phyloP scores from a whole-genome alignment of 2,888 invertebrate genomes.

The Mystacides longicornis region DNA sequence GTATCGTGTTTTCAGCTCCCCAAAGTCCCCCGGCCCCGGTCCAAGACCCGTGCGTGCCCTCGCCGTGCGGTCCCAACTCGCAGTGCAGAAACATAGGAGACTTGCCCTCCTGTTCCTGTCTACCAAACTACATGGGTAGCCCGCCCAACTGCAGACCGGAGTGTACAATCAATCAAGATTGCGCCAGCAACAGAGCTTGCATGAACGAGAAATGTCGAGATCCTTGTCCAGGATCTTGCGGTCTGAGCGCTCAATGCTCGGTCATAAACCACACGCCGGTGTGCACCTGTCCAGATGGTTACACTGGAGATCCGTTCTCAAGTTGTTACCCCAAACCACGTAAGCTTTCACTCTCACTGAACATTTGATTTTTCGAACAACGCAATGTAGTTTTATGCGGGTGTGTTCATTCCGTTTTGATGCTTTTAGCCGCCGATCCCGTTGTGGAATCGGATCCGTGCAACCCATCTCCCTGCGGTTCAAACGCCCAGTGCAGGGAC shows the following conservation, averaged over 20 bases:
- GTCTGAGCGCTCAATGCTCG: constrained; percentile 48
- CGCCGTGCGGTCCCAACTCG: constrained; percentile 60
- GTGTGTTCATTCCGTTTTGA: too few relatives aligned
- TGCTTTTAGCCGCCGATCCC: constrained; percentile 36
- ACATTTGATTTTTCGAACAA: background rate
- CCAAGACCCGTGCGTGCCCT: constrained; percentile 58
- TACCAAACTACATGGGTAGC: constrained; percentile 52
- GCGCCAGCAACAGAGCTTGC: constrained; percentile 57
- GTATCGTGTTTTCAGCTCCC: constrained; percentile 40
- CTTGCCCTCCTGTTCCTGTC: constrained; percentile 56
- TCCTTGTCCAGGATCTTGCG: constrained; percentile 64
- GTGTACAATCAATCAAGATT: constrained; percentile 60
- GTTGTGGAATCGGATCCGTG: constrained; percentile 48
- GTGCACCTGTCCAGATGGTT: constrained; percentile 53
- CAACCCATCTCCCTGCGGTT: constrained; percentile 61
- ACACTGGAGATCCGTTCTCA: constrained; percentile 56
- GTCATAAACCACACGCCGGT: constrained; percentile 57
- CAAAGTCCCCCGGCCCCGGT: constrained; percentile 41
- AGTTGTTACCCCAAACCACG: constrained; percentile 36
- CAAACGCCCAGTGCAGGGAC: constrained; percentile 62
- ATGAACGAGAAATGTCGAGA: constrained; percentile 57
- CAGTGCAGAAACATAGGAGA: constrained; percentile 50
- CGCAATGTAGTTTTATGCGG: too few relatives aligned
- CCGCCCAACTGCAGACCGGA: constrained; percentile 63
- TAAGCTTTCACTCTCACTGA: constrained; percentile 14